Percentiles rank a stretch among this genome's conserved stretches.
Conservation (phyloP, 2,113 vertebrate species). For the Sinosuthora webbiana region DNA sequence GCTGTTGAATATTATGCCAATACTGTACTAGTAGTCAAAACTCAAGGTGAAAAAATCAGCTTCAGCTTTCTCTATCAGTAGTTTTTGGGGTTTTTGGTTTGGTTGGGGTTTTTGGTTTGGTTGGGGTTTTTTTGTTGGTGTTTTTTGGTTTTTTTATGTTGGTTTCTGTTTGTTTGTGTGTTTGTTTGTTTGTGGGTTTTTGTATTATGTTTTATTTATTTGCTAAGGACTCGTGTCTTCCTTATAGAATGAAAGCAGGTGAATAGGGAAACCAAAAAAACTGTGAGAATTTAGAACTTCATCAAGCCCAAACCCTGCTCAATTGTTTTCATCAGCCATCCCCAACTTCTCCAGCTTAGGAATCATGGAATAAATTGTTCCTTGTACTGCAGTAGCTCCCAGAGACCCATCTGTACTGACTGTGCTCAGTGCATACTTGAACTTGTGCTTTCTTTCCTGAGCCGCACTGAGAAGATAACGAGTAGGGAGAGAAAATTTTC, state of each 20-base stretch:
- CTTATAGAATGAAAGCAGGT: neutral
- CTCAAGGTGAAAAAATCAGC: neutral
- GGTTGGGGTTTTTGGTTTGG: neutral
- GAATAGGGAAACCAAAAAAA: neutral
- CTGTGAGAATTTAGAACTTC: neutral
- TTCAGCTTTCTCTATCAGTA: neutral
- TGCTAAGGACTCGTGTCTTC: neutral
- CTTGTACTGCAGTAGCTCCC: neutral
- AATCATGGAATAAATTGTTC: neutral
- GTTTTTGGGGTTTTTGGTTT: neutral
- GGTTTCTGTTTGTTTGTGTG: too few relatives aligned
- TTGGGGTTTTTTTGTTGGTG: too few relatives aligned
- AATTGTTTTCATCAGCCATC: neutral
- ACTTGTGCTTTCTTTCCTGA: neutral
- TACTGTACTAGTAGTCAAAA: neutral
- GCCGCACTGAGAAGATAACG: neutral
- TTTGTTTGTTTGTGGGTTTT: too few relatives aligned
- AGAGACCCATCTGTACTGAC: neutral
- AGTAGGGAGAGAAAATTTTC: neutral
- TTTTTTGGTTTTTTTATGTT: neutral
- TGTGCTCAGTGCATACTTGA: neutral
- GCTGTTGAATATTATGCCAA: neutral
- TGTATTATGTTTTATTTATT: neutral
- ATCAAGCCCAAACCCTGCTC: neutral
- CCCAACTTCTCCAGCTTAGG: neutral